Evolutionary conservation across 2,888 invertebrate genomes (phyloP).

Genomic region (Atherix ibis): DNA sequence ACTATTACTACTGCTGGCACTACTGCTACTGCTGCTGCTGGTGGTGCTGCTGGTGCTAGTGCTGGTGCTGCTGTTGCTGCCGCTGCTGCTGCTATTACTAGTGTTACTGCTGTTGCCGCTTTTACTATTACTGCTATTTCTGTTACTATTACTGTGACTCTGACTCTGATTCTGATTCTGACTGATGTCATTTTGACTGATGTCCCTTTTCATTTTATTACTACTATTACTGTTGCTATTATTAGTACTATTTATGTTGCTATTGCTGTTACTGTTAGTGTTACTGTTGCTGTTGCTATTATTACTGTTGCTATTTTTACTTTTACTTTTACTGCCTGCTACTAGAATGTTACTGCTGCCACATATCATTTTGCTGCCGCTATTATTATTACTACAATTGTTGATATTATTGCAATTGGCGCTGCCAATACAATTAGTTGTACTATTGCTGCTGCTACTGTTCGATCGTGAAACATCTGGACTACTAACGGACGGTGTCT

Average conservation of each 20-base stretch:
- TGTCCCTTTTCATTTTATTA: too few relatives aligned
- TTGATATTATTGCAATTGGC: too few relatives aligned
- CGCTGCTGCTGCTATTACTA: conserved; percentile 14
- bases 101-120: conserved; percentile 10
- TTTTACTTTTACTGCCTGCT: neutral
- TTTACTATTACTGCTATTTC: conserved; percentile 12
- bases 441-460: too few relatives aligned
- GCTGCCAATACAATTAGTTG: too few relatives aligned
- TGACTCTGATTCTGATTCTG: conserved; percentile 4
- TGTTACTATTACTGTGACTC: conserved; percentile 18
- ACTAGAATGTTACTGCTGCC: neutral
- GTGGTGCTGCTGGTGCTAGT: conserved; percentile 12
- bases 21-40: conserved; percentile 15
- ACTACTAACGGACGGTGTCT: too few relatives aligned
- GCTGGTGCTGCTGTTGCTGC: conserved; percentile 18
- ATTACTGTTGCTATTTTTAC: neutral
- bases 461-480: too few relatives aligned
- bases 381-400: too few relatives aligned
- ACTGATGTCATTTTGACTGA: conserved; percentile 7
- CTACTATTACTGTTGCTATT: conserved; percentile 6
- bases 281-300: conserved; percentile 7
- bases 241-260: too few relatives aligned
- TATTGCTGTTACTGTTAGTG: conserved; percentile 8
- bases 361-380: too few relatives aligned
- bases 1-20: conserved; percentile 20